Evolutionary conservation across 2,797 vertebrate genomes (phyloP).

Genomic region (Sebastes trivittatus): DNA sequence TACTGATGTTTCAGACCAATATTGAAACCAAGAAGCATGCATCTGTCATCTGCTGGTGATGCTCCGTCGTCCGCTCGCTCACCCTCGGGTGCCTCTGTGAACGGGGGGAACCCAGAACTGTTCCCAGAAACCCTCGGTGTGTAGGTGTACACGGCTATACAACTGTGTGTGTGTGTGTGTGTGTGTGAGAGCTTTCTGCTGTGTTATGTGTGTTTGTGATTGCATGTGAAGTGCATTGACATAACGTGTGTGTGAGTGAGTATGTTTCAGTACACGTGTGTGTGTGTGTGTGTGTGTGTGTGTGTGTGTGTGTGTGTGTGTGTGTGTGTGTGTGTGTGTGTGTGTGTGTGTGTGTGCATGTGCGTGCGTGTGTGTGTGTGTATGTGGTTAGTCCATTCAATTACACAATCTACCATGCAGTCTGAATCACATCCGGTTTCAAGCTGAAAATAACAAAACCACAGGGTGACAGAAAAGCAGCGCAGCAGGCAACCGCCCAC

Average conservation of each 20-base stretch:
- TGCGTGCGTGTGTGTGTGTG: slow-evolving; percentile 25
- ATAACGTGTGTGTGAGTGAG: neutral
- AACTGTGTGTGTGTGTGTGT: neutral
- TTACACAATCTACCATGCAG: slow-evolving; percentile 80
- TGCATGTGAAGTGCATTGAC: slow-evolving; percentile 1
- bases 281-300: neutral
- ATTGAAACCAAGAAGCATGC: slow-evolving; percentile 69
- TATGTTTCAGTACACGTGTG: neutral
- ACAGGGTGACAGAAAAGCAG: slow-evolving; percentile 79
- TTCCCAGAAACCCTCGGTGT: slow-evolving; percentile 77
- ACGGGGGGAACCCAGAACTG: slow-evolving; percentile 63
- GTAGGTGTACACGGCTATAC: slow-evolving; percentile 51
- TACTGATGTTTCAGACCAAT: slow-evolving; percentile 65
- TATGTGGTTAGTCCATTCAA: slow-evolving; percentile 72
- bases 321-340: slow-evolving; percentile 25
- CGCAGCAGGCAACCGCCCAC: slow-evolving; percentile 68
- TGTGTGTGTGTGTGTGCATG: slow-evolving; percentile 5
- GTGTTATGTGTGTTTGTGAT: neutral
- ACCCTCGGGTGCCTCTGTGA: slow-evolving; percentile 56
- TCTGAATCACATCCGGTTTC: slow-evolving; percentile 86
- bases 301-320: slow-evolving; percentile 24
- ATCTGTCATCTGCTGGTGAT: slow-evolving; percentile 40
- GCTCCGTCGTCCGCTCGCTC: slow-evolving; percentile 42
- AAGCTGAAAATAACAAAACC: slow-evolving; percentile 85
- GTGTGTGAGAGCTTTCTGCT: neutral